These are phyloP conservation scores for Pachypanchax playfairii DNA, from an alignment of 2,113 vertebrate genomes.

Conservation along the genomic window DNA sequence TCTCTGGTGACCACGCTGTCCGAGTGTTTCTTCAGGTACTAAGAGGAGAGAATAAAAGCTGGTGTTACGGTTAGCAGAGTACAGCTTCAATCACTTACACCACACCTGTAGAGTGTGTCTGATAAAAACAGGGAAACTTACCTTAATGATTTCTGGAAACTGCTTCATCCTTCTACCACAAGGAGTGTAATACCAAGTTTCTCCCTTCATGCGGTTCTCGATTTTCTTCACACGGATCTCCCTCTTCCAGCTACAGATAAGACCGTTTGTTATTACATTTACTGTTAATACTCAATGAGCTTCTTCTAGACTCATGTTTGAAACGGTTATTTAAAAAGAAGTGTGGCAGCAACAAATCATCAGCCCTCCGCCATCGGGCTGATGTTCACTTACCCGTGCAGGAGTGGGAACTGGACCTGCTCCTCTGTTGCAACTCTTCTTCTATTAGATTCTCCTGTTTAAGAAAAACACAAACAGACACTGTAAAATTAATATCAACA, in stretches of 20 bases:
- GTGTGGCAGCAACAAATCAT: too few species aligned
- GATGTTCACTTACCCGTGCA: slow-evolving; percentile 90
- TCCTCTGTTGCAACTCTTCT: slow-evolving; percentile 91
- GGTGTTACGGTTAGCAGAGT: background rate
- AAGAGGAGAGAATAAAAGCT: background rate
- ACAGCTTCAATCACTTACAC: too few species aligned
- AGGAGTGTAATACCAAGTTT: slow-evolving; percentile 98
- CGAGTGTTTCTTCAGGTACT: slow-evolving; percentile 91
- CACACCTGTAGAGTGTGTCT: background rate
- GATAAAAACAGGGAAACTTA: background rate
- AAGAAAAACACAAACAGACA: slow-evolving; percentile 22
- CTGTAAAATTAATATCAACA: too few species aligned
- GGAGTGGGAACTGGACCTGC: slow-evolving; percentile 90
- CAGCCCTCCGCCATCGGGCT: too few species aligned
- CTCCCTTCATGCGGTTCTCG: slow-evolving; percentile 91
- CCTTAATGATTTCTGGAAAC: slow-evolving; percentile 96
- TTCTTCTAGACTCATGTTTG: background rate
- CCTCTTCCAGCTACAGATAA: slow-evolving; percentile 85
- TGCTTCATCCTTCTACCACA: slow-evolving; percentile 97
- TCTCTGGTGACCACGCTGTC: slow-evolving; percentile 88
- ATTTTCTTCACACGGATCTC: slow-evolving; percentile 91
- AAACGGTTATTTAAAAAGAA: too few species aligned
- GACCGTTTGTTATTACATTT: slow-evolving; percentile 7
- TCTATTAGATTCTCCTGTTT: slow-evolving; percentile 82
- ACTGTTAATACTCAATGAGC: too few species aligned